A percentile compares a stretch with the other conserved stretches of the same genome.
phyloP scores from a whole-genome alignment of 2,888 invertebrate genomes.

The Tuberolachnus salignus region DNA sequence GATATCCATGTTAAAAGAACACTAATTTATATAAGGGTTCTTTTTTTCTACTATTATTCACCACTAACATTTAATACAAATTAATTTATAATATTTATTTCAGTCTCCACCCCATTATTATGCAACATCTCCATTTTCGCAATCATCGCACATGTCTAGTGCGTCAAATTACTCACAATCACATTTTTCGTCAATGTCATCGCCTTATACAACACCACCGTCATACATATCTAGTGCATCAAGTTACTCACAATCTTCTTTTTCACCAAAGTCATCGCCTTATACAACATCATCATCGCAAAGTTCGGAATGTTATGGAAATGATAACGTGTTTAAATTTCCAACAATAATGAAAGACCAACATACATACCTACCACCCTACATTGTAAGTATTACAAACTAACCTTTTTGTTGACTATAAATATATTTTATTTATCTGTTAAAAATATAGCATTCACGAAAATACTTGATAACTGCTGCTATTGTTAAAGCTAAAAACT shows the following conservation, averaged over 20 bases:
- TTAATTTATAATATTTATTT: neutral
- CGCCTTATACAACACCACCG: neutral
- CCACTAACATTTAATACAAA: too few species aligned
- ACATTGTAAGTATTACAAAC: too few species aligned
- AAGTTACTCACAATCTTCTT: conserved; percentile 42
- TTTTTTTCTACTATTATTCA: too few species aligned
- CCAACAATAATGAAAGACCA: too few species aligned
- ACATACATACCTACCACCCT: too few species aligned
- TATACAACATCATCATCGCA: too few species aligned
- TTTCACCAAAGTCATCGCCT: conserved; percentile 29
- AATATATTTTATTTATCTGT: neutral
- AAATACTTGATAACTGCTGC: conserved; percentile 12
- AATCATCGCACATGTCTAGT: conserved; percentile 27
- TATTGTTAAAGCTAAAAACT: conserved; percentile 32
- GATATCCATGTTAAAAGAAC: too few species aligned
- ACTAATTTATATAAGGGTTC: too few species aligned
- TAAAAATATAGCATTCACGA: conserved; percentile 30
- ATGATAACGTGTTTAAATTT: too few species aligned
- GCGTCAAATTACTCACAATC: conserved; percentile 41
- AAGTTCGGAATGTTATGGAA: too few species aligned
- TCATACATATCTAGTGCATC: conserved; percentile 33
- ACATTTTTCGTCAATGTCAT: conserved; percentile 29
- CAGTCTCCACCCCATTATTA: conserved; percentile 7
- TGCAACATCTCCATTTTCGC: conserved; percentile 33
- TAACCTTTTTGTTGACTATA: too few species aligned